phyloP scores from a whole-genome alignment of 2,797 vertebrate species.

The Onychomys leucogaster region DNA sequence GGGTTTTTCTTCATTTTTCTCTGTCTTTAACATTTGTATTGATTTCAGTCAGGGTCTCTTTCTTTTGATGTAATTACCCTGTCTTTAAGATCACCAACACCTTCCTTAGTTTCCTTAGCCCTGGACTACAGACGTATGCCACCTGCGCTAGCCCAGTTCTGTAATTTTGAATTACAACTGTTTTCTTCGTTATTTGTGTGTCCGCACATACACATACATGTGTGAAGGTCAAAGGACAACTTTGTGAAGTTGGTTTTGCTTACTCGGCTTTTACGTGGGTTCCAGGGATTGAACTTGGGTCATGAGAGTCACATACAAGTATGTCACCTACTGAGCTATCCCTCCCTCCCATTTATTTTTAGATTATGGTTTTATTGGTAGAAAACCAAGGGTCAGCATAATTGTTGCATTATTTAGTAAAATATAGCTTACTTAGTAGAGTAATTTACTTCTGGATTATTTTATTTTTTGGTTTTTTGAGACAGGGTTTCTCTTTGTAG shows the following conservation, averaged over 20 bases:
- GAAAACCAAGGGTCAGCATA: background rate
- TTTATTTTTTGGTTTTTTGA: no score
- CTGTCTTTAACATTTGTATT: background rate
- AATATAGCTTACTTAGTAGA: constrained; percentile 19
- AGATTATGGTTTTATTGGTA: background rate
- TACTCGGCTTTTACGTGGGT: background rate
- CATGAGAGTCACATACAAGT: background rate
- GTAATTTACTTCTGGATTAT: background rate
- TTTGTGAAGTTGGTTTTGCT: background rate
- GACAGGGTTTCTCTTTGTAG: no score
- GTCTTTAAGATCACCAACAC: background rate
- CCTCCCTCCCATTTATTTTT: background rate
- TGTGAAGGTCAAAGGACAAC: background rate
- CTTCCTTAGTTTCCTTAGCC: background rate
- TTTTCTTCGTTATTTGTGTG: background rate
- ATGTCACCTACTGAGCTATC: background rate
- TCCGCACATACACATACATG: background rate
- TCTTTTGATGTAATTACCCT: background rate
- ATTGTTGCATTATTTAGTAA: constrained; percentile 41
- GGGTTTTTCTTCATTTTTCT: background rate
- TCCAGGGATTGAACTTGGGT: background rate
- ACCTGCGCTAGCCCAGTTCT: background rate
- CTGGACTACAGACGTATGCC: background rate
- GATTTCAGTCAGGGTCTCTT: background rate
- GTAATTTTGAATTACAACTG: background rate